These are phyloP conservation scores for Phacellophora camtschatica DNA, from an alignment of 30 jellyfish, hydroid and myxozoan species.

Conservation along the genomic window DNA sequence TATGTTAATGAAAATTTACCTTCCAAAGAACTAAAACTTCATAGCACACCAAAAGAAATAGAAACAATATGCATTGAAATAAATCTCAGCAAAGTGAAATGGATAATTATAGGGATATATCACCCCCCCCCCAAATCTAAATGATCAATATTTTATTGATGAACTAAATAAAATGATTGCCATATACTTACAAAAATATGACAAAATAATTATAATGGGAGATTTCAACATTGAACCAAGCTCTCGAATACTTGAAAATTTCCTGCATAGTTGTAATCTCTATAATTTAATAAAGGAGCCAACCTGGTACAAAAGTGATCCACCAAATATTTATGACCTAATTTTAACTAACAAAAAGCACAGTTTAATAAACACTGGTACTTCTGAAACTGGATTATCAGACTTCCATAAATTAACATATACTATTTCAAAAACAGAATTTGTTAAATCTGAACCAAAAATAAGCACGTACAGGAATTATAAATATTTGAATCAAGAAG, in stretches of 20 bases:
- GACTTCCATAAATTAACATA: conserved; percentile 50
- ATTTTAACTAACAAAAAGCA: conserved; percentile 11
- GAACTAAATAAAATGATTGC: not conserved
- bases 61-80: not conserved
- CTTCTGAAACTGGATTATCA: conserved; percentile 62
- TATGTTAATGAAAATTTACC: not conserved
- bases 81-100: not conserved
- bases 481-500: not conserved
- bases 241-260: not conserved
- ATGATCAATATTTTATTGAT: not conserved
- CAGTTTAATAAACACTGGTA: conserved; percentile 24
- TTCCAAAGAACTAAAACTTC: not conserved
- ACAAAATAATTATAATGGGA: not conserved
- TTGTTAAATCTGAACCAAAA: conserved; percentile 4
- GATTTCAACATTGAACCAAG: not conserved
- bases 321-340: not conserved
- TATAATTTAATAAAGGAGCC: not conserved
- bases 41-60: not conserved
- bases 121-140: not conserved
- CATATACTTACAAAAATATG: not conserved
- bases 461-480: not conserved
- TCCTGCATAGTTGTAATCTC: not conserved
- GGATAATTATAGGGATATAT: not conserved
- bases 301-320: not conserved
- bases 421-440: conserved; percentile 34